Percentiles rank a stretch among this genome's conserved stretches.
phyloP scores from a whole-genome alignment of 2,888 invertebrate species.

The Alloplasta piceator region DNA sequence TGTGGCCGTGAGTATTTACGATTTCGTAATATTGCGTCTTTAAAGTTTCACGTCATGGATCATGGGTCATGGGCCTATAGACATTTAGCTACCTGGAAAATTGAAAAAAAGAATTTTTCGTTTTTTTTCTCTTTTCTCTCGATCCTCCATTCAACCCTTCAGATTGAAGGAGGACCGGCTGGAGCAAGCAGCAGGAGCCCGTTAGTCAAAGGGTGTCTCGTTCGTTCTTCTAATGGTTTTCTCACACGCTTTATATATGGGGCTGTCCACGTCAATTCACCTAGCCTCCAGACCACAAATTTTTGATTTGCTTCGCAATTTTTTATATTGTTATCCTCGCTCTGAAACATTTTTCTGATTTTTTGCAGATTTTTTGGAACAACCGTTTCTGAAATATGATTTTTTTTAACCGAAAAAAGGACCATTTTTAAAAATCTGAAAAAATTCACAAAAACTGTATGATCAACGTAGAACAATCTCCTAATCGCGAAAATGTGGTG shows the following conservation, averaged over 20 bases:
- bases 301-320: too few relatives aligned
- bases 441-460: too few relatives aligned
- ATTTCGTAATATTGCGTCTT: conserved; percentile 38
- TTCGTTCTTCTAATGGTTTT: conserved; percentile 78
- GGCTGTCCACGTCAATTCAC: too few relatives aligned
- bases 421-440: too few relatives aligned
- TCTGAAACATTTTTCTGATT: too few relatives aligned
- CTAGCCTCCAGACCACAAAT: too few relatives aligned
- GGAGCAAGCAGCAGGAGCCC: conserved; percentile 69
- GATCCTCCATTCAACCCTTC: conserved; percentile 72
- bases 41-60: conserved; percentile 37
- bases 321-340: too few relatives aligned
- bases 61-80: neutral
- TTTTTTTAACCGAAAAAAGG: too few relatives aligned
- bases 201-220: conserved; percentile 78
- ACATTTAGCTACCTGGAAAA: conserved; percentile 75
- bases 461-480: too few relatives aligned
- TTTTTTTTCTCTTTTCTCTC: conserved; percentile 69
- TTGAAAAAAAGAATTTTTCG: conserved; percentile 69
- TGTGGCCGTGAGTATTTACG: conserved; percentile 3
- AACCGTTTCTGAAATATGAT: too few relatives aligned
- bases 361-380: too few relatives aligned
- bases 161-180: conserved; percentile 63
- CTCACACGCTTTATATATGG: conserved; percentile 74
- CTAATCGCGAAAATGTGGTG: too few relatives aligned